Evolutionary conservation across 1,140 invertebrate genomes (phyloP).

Genomic region (Drosophila pachea): DNA sequence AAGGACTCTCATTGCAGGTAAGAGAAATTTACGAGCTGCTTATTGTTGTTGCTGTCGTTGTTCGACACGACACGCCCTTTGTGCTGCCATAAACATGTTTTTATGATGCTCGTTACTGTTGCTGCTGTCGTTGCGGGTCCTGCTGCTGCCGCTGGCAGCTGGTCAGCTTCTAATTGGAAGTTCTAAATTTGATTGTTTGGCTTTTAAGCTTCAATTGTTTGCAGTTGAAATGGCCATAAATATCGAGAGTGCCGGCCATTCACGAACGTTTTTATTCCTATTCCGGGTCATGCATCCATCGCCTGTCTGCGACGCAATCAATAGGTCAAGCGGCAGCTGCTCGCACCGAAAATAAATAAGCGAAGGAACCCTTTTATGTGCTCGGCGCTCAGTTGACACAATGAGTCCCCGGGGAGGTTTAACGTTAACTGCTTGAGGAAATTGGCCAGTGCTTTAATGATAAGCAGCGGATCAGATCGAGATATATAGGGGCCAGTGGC

Average conservation of each 20-base stretch:
- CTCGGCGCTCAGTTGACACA: conserved; percentile 37
- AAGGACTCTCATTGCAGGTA: conserved; percentile 27
- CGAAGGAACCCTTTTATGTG: conserved; percentile 30
- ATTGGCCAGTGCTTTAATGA: conserved; percentile 40
- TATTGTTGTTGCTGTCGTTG: conserved; percentile 61
- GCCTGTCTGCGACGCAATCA: conserved; percentile 45
- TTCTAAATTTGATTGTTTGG: conserved; percentile 75
- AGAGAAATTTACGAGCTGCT: conserved; percentile 65
- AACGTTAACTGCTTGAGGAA: conserved; percentile 29
- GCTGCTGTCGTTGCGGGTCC: conserved; percentile 1
- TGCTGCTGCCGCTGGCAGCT: conserved; percentile 1
- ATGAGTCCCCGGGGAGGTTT: conserved; percentile 33
- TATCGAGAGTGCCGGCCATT: conserved; percentile 49
- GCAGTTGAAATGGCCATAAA: conserved; percentile 70
- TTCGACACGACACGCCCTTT: conserved; percentile 42
- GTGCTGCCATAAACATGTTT: conserved; percentile 46
- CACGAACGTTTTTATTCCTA: conserved; percentile 35
- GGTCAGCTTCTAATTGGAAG: conserved; percentile 71
- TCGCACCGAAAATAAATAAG: not conserved
- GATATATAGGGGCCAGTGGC: conserved; percentile 16
- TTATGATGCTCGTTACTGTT: conserved; percentile 34
- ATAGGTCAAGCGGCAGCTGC: conserved; percentile 12
- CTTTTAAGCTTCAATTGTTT: conserved; percentile 77
- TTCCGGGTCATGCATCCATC: conserved; percentile 35
- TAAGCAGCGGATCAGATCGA: conserved; percentile 27